These are phyloP conservation scores for Brassicogethes aeneus DNA, from an alignment of 2,888 invertebrate genomes.

Conservation along the genomic window DNA sequence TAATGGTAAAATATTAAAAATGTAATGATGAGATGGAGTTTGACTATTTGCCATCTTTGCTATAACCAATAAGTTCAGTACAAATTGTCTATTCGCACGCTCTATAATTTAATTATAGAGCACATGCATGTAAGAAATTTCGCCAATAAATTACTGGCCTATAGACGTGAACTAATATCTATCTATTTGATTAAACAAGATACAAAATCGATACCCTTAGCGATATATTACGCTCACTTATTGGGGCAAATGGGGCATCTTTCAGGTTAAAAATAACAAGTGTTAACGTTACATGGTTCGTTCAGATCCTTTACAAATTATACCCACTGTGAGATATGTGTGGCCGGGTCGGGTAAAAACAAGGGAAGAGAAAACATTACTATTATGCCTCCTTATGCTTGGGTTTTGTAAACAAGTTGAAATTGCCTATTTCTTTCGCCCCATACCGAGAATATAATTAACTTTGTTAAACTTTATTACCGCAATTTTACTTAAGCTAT, in stretches of 20 bases:
- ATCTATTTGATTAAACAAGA: constrained; percentile 1
- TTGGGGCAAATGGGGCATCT: not conserved
- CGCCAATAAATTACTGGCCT: not conserved
- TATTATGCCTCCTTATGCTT: not conserved
- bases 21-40: no score
- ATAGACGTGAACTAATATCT: not conserved
- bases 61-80: no score
- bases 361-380: not conserved
- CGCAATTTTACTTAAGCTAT: no score
- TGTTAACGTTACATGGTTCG: not conserved
- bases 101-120: not conserved
- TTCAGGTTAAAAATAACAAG: not conserved
- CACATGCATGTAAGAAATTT: not conserved
- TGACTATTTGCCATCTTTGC: no score
- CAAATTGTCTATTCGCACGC: no score
- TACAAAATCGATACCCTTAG: not conserved
- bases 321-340: not conserved
- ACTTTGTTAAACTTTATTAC: no score
- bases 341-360: not conserved
- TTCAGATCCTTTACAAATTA: not conserved
- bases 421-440: constrained; percentile 6
- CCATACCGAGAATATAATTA: constrained; percentile 8
- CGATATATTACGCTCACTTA: not conserved
- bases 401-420: constrained; percentile 5
- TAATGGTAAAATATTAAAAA: no score